Evolutionary conservation across 2,888 invertebrate genomes (phyloP).

Genomic region (Dexiosoma caninum): DNA sequence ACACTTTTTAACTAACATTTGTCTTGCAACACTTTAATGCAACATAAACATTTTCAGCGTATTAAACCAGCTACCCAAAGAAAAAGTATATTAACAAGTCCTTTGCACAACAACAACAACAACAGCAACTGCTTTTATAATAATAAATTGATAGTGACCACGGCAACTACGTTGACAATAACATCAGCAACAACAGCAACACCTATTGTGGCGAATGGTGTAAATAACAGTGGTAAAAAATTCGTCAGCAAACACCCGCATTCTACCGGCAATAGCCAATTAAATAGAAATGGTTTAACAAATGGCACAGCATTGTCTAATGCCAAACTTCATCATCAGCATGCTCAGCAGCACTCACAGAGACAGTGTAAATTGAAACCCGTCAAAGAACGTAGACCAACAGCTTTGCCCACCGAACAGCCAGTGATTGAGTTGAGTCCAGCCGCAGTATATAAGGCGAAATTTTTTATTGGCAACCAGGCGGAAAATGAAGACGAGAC

Average conservation of each 20-base stretch:
- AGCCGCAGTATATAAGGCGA: slow-evolving; percentile 60
- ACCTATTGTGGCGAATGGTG: neutral
- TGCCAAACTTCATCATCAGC: slow-evolving; percentile 63
- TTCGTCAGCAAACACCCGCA: slow-evolving; percentile 65
- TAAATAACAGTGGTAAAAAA: slow-evolving; percentile 61
- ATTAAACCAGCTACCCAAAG: slow-evolving; percentile 34
- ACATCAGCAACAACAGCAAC: slow-evolving; percentile 24
- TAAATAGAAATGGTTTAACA: slow-evolving; percentile 38
- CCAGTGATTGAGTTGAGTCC: slow-evolving; percentile 61
- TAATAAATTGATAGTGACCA: slow-evolving; percentile 45
- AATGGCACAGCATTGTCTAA: slow-evolving; percentile 46
- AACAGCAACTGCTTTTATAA: slow-evolving; percentile 61
- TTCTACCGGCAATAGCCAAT: slow-evolving; percentile 47
- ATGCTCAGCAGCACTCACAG: slow-evolving; percentile 67
- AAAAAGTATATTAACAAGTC: slow-evolving; percentile 58
- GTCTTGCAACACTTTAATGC: slow-evolving; percentile 6
- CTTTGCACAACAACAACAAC: slow-evolving; percentile 61
- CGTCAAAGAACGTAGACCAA: slow-evolving; percentile 73
- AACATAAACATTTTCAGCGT: slow-evolving; percentile 31
- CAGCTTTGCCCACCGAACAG: slow-evolving; percentile 71
- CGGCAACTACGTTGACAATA: slow-evolving; percentile 29
- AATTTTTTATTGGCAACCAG: slow-evolving; percentile 72
- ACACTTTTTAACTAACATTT: slow-evolving; percentile 33
- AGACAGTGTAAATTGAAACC: slow-evolving; percentile 71
- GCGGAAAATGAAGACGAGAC: slow-evolving; percentile 61